These are phyloP conservation scores for Eulithis prunata DNA, from an alignment of 2,888 invertebrate species.

Conservation along the genomic window DNA sequence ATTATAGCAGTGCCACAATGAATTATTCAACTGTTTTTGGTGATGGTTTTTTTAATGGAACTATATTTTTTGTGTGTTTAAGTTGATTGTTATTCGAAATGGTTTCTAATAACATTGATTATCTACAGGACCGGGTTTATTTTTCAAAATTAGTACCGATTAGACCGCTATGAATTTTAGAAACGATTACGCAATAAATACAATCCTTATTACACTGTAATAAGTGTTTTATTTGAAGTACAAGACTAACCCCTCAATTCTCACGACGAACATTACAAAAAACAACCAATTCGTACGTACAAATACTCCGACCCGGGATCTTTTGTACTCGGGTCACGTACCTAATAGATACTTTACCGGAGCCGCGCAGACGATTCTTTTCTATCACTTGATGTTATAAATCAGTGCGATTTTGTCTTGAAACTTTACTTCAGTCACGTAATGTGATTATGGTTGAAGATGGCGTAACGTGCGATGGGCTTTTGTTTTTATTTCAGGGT, in stretches of 20 bases:
- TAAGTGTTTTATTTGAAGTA: not conserved
- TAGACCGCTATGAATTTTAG: too few species aligned
- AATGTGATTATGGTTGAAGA: constrained; percentile 50
- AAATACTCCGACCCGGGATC: constrained; percentile 17
- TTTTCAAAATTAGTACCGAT: too few species aligned
- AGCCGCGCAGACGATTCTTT: constrained; percentile 69
- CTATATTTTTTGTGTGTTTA: constrained; percentile 40
- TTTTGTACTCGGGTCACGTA: constrained; percentile 59
- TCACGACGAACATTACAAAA: constrained; percentile 26
- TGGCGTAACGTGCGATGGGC: constrained; percentile 32
- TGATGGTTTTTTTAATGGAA: constrained; percentile 64
- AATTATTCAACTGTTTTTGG: constrained; percentile 53
- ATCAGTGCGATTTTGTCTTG: constrained; percentile 54
- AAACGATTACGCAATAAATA: too few species aligned
- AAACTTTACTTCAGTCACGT: constrained; percentile 54
- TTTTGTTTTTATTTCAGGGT: constrained; percentile 31
- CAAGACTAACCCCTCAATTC: constrained; percentile 8
- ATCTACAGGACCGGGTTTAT: too few species aligned
- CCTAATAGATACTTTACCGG: constrained; percentile 69
- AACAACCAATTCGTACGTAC: constrained; percentile 30
- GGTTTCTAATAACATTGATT: constrained; percentile 24
- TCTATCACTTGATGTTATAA: constrained; percentile 68
- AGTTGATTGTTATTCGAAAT: constrained; percentile 29
- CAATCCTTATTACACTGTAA: too few species aligned
- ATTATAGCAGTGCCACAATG: constrained; percentile 55